Evolutionary conservation across 2,797 vertebrate genomes (phyloP), one percentile per base, ranked within the genome.

Genomic region (Crenichthys baileyi): DNA sequence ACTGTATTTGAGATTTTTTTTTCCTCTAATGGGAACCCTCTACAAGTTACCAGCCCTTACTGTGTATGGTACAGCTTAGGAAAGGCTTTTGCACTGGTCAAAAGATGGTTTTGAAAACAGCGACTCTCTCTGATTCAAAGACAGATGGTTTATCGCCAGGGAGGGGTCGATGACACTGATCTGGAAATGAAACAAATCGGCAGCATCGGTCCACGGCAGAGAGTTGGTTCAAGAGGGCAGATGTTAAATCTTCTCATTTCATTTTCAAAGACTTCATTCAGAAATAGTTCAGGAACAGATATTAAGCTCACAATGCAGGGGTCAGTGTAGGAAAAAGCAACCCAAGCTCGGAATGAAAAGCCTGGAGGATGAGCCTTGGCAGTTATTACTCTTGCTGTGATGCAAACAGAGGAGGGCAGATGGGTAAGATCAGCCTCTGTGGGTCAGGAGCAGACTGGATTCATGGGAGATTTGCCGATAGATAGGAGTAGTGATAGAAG

Each of bases 71-170:
- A 8, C 6, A 3, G 60, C 15, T 13, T 61, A 36, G 36, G 20
- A 16, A 67, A 41, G 36, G 18, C 26, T 65, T 18, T 36, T 22
- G 31, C 31, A 65, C 31, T 65, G 61, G 15, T 12, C 36, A 22
- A 24, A 67, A 67, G 20, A 41, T 41, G 6, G 24, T 16, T 70
- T 16, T 70, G 24, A n/a, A 58, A 68, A 67, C 18, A 24, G 20
- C 22, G 36, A 44, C 39, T 68, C 39, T 44, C 39, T 68, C 55
- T 41, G 80, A 77, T 26, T 81, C 58, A 67, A 80, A 87, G 83
- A 81, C 86, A 83, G 82, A 91, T 89, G 86, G 75, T 89, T 86
- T 72, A 79, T 65, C 79, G 79, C 71, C 88, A 91, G 87, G 65
- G 78, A 82, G 65, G 75, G n/a, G 73, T 48, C 12, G 3, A 48